Evolutionary conservation across 2,797 vertebrate genomes (phyloP).

Genomic region (Spondyliosoma cantharus): DNA sequence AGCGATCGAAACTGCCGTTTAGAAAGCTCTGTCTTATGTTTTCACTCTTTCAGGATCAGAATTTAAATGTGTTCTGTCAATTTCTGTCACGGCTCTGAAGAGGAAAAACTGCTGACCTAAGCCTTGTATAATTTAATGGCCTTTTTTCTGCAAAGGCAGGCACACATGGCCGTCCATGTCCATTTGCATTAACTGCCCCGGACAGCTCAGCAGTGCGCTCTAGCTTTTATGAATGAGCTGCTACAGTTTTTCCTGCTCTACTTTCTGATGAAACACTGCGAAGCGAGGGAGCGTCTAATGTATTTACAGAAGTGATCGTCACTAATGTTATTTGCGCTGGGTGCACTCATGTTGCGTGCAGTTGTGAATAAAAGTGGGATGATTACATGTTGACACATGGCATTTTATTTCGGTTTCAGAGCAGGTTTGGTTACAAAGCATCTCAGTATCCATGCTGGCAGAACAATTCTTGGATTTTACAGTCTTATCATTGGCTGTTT

Average conservation of each 20-base stretch:
- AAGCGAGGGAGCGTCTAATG: background rate
- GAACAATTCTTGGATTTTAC: slow-evolving; percentile 6
- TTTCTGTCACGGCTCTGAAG: slow-evolving; percentile 7
- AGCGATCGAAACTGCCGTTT: background rate
- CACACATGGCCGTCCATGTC: slow-evolving; percentile 6
- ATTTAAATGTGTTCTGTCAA: slow-evolving; percentile 6
- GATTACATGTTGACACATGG: slow-evolving; percentile 15
- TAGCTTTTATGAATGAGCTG: slow-evolving; percentile 43
- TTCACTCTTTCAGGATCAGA: slow-evolving; percentile 18
- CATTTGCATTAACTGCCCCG: slow-evolving; percentile 29
- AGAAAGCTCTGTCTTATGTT: background rate
- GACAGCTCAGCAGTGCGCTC: slow-evolving; percentile 29
- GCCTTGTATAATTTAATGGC: slow-evolving; percentile 18
- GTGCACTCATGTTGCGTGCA: slow-evolving; percentile 14
- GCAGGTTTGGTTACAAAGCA: slow-evolving; percentile 35
- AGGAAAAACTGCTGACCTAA: background rate
- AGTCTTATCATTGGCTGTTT: slow-evolving; percentile 23
- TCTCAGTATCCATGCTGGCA: slow-evolving; percentile 22
- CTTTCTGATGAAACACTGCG: slow-evolving; percentile 10
- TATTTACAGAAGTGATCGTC: slow-evolving; percentile 8
- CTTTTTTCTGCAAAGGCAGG: slow-evolving; percentile 17
- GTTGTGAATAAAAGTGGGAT: slow-evolving; percentile 37
- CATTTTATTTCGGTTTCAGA: slow-evolving; percentile 50
- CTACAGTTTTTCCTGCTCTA: slow-evolving; percentile 28
- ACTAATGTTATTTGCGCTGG: background rate